Base-by-base conservation (phyloP, 1,140 invertebrate species). In the Hydropsyche tenuis region DNA sequence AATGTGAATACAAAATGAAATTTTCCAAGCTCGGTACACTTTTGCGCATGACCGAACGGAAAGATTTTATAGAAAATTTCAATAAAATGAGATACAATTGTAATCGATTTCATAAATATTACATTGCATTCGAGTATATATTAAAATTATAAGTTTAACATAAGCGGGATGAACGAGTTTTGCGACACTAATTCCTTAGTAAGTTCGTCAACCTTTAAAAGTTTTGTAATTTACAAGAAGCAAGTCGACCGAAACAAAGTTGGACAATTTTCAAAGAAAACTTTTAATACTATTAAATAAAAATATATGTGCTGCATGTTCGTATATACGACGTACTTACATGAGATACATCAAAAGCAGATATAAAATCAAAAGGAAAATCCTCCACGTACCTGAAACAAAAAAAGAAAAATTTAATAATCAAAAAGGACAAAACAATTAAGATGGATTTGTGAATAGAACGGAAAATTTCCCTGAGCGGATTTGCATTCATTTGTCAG, bases 391-490 rank as follows among this genome's bases (percentile, higher is more conserved):
- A 53, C 48, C 48, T 53, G 48, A 53, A 53, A 53, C 48, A 53
- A 53, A 9, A 53, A 53, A 53, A 20, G 48, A 18, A 53, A 53
- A 53, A 53, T 53, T n/a, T 53, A 53, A 53, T 53, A 53, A 18
- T 53, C 20, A 4, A 9, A n/a, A n/a, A 37, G 30, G 30, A 37
- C 30, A 37, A 37, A 37, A 20, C 48, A 53, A 53, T 53, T 53
- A 53, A 53, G 20, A 20, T 53, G 7, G 9, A 20, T 53, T 53
- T 53, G 14, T 20, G n/a, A 20, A 53, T 16, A 53, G 48, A 18
- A 18, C 6, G 48, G 16, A 18, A 20, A 53, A 53, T 53, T 53
- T 53, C 48, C 20, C 48, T 1, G 18, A 18, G 20, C n/a, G 16
- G 16, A 53, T 53, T 18, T 53, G n/a, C 14, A 20, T 20, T 2